Conservation (phyloP, 2,797 vertebrate species). For the Malacoraja senta region DNA sequence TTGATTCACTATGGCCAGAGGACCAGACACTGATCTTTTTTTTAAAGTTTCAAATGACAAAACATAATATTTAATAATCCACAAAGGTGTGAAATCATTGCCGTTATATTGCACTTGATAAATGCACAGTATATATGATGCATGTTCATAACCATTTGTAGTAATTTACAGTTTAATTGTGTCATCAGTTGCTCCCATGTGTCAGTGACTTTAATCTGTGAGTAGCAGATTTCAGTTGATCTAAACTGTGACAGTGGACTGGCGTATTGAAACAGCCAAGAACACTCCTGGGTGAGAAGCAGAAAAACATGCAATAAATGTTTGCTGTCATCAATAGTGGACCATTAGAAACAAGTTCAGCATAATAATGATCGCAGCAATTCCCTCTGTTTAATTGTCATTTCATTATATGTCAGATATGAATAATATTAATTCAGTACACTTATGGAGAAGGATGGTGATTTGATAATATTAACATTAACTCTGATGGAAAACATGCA, state of each 20-base stretch:
- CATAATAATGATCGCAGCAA: neutral
- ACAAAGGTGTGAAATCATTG: no score
- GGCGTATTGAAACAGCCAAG: neutral
- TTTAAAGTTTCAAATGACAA: no score
- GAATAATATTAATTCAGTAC: neutral
- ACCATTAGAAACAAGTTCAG: neutral
- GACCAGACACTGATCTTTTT: no score
- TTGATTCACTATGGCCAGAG: no score
- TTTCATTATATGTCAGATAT: neutral
- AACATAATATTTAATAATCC: no score
- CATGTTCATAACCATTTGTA: no score
- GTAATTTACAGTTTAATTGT: no score
- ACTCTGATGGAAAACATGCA: neutral
- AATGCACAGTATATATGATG: no score
- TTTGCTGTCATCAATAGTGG: neutral
- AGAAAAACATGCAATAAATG: neutral
- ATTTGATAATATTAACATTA: neutral
- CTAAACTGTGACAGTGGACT: neutral
- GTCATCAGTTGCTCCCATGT: no score
- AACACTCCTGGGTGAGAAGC: neutral
- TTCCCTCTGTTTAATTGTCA: neutral
- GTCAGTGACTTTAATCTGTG: no score
- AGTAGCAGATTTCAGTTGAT: neutral
- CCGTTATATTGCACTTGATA: no score
- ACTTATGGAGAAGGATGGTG: neutral